phyloP scores from a whole-genome alignment of 2,113 vertebrate genomes.

The Corythaixoides concolor region DNA sequence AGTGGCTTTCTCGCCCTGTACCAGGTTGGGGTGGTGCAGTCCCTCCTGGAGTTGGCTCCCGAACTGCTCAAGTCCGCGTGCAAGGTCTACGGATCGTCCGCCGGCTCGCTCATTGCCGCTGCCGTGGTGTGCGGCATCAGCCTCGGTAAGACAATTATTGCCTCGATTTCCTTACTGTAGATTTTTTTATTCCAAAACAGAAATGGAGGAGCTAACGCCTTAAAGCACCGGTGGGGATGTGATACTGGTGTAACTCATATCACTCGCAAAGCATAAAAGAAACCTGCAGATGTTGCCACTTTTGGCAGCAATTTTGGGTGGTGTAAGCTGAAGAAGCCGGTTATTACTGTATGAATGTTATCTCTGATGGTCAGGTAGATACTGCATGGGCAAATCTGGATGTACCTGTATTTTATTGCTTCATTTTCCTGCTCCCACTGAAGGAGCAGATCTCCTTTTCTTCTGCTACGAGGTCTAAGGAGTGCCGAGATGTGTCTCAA shows the following conservation, averaged over 20 bases:
- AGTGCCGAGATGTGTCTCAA: not conserved
- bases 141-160: conserved; percentile 64
- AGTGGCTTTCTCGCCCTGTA: conserved; percentile 83
- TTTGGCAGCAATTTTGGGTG: not conserved
- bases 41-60: conserved; percentile 73
- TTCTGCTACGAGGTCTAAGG: not conserved
- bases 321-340: not conserved
- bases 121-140: conserved; percentile 77
- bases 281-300: not conserved
- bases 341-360: not conserved
- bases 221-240: fast-evolving
- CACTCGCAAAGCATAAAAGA: fast-evolving
- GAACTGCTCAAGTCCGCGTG: conserved; percentile 72
- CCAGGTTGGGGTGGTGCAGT: conserved; percentile 81
- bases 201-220: not conserved
- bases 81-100: conserved; percentile 79
- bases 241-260: not conserved
- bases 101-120: conserved; percentile 81
- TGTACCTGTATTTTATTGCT: not conserved
- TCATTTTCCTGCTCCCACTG: not conserved
- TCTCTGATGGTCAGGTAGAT: not conserved
- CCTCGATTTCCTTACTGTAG: not conserved
- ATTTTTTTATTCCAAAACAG: not conserved
- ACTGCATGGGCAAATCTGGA: not conserved
- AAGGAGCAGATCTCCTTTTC: not conserved